Evolutionary conservation across 64 coral and sea anemone species (phyloP).

Genomic region (Catalaphyllia jardinei): DNA sequence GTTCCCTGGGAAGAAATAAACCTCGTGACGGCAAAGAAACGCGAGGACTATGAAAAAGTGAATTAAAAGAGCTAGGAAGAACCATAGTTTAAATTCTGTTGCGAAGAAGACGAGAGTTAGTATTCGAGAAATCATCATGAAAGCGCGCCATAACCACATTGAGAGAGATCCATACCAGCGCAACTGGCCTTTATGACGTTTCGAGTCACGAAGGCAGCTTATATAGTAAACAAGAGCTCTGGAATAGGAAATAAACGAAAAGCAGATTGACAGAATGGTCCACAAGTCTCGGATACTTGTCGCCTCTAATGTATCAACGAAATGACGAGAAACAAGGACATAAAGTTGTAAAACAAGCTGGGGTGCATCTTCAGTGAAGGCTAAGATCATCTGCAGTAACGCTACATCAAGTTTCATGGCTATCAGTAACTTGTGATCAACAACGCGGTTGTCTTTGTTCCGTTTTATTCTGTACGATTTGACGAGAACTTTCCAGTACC

Average conservation of each 20-base stretch:
- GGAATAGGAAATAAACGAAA: conserved; percentile 91
- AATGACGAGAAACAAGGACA: conserved; percentile 49
- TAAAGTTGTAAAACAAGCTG: conserved; percentile 87
- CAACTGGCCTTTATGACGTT: conserved; percentile 74
- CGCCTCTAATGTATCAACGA: conserved; percentile 32
- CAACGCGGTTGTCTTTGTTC: conserved; percentile 41
- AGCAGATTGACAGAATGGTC: conserved; percentile 78
- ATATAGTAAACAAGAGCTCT: conserved; percentile 88
- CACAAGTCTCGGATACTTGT: conserved; percentile 65
- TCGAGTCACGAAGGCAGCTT: conserved; percentile 74
- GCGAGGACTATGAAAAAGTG: conserved; percentile 57
- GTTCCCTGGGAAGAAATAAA: conserved; percentile 71
- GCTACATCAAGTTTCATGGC: conserved; percentile 72
- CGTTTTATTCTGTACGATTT: conserved; percentile 75
- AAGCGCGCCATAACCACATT: conserved; percentile 83
- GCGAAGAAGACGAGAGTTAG: conserved; percentile 83
- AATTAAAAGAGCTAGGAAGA: conserved; percentile 64
- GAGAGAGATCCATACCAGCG: conserved; percentile 88
- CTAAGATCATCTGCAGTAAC: conserved; percentile 86
- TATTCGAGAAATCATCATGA: conserved; percentile 87
- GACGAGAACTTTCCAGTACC: conserved; percentile 79
- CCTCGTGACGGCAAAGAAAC: conserved; percentile 50
- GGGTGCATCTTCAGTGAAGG: conserved; percentile 84
- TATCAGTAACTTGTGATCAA: conserved; percentile 67
- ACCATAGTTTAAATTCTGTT: conserved; percentile 73